Base-by-base conservation (phyloP, 1,140 invertebrate genomes). In the Calycopis cecrops region DNA sequence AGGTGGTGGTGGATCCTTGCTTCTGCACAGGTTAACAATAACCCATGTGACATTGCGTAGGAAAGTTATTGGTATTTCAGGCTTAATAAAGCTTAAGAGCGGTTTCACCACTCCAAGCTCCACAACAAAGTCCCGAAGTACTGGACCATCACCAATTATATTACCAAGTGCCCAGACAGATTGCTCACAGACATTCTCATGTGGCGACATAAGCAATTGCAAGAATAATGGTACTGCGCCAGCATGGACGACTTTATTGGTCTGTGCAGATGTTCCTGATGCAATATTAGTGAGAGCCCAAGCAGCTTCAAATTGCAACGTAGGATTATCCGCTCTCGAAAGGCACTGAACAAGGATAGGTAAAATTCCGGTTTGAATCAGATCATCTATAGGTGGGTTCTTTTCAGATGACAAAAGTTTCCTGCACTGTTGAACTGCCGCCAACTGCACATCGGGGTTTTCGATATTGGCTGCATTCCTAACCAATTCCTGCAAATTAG, bases 281-380 rank as follows among this genome's bases (percentile, higher is more conserved):
- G 98, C 98, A 75, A 99, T 99, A 79, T 99, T 99, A 63, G 98
- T 99, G 58, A 99, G 89, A 48, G 98, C 98, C 98, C 98, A 99
- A 11, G 98, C 97, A 59, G 98, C 97, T 90, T 99, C 98, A 88
- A 99, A 99, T 87, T 99, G 98, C 59, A 99, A 88, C 52, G 93
- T 92, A 42, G 97, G 95, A 81, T 97, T 97, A 77, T 97, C 94
- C 69, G 95, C 91, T 69, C 93, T 89, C 67, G 94, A 92, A 40
- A 99, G 90, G 88, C 97, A 99, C 61, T 92, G 89, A 37, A 99
- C 97, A 67, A 99, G 91, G 71, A 97, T 93, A 48, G 98, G 98
- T 60, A 99, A 90, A 78, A 99, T 97, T 48, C 96, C 96, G 85
- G 95, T 95, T 18, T 92, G 88, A 65, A 99, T 99, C 50, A 99